phyloP scores from a whole-genome alignment of 2,113 vertebrate species.

The Oncorhynchus tshawytscha region DNA sequence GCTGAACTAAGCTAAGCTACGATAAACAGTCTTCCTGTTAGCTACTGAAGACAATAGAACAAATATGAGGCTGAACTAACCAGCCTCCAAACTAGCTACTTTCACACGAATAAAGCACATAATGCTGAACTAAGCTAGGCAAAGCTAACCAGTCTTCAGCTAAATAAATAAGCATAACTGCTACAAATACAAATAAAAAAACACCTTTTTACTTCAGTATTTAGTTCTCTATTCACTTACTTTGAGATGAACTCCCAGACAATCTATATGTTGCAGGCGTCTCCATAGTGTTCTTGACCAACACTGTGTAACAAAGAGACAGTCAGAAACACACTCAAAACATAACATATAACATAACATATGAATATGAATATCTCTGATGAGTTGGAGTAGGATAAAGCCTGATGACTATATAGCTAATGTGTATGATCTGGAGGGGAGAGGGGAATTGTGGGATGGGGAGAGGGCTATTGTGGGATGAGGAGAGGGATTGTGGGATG shows the following conservation, averaged over 20 bases:
- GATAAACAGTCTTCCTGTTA: too few relatives aligned
- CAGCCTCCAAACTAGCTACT: too few relatives aligned
- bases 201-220: too few relatives aligned
- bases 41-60: not conserved
- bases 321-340: conserved; percentile 6
- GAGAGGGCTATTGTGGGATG: not conserved
- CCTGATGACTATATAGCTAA: not conserved
- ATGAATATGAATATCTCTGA: not conserved
- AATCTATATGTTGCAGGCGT: conserved; percentile 72
- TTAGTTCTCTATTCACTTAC: conserved; percentile 47
- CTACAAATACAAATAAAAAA: too few relatives aligned
- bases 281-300: conserved; percentile 86
- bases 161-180: too few relatives aligned
- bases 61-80: not conserved
- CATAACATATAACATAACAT: not conserved
- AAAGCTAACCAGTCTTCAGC: too few relatives aligned
- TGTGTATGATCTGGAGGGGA: not conserved
- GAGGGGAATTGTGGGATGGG: too few relatives aligned
- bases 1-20: too few relatives aligned
- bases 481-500: not conserved
- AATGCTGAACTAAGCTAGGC: too few relatives aligned
- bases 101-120: too few relatives aligned
- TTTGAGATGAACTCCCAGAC: conserved; percentile 77
- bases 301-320: conserved; percentile 59
- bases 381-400: too few relatives aligned